Evolutionary conservation across 2,113 vertebrate genomes (phyloP).

Genomic region (Pao palembangensis): DNA sequence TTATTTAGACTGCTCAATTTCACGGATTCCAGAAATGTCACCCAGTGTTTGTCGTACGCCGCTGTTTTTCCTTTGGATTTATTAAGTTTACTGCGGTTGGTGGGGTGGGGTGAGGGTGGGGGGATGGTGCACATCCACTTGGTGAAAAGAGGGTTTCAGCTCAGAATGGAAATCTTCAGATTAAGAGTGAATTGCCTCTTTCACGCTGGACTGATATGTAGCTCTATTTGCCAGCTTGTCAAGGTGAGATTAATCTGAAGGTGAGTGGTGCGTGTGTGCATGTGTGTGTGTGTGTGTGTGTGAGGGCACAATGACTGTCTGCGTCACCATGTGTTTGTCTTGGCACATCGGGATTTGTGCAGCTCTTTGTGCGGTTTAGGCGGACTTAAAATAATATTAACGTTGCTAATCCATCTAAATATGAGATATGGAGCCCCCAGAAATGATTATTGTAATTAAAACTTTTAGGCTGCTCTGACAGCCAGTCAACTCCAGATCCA

Average conservation of each 20-base stretch:
- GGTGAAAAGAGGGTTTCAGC: slow-evolving; percentile 40
- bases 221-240: slow-evolving; percentile 24
- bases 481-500: too few relatives aligned
- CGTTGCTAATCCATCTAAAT: slow-evolving; percentile 9
- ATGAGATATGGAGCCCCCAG: too few relatives aligned
- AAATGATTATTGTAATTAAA: too few relatives aligned
- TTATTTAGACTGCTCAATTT: slow-evolving; percentile 44
- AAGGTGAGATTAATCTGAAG: slow-evolving; percentile 50
- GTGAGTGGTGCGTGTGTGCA: slow-evolving; percentile 15
- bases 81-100: slow-evolving; percentile 25
- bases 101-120: not conserved
- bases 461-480: too few relatives aligned
- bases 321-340: slow-evolving; percentile 1
- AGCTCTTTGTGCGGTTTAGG: not conserved
- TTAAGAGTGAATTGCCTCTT: slow-evolving; percentile 53
- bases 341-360: not conserved
- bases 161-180: slow-evolving; percentile 48
- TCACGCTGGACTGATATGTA: slow-evolving; percentile 34
- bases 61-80: slow-evolving; percentile 23
- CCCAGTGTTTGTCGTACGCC: slow-evolving; percentile 18
- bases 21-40: slow-evolving; percentile 33
- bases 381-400: not conserved
- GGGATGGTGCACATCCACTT: slow-evolving; percentile 8
- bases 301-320: not conserved
- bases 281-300: not conserved